Percentiles rank a stretch among this genome's conserved stretches.
Evolutionary conservation across 2,113 vertebrate genomes (phyloP).

Genomic region (Callithrix jacchus): DNA sequence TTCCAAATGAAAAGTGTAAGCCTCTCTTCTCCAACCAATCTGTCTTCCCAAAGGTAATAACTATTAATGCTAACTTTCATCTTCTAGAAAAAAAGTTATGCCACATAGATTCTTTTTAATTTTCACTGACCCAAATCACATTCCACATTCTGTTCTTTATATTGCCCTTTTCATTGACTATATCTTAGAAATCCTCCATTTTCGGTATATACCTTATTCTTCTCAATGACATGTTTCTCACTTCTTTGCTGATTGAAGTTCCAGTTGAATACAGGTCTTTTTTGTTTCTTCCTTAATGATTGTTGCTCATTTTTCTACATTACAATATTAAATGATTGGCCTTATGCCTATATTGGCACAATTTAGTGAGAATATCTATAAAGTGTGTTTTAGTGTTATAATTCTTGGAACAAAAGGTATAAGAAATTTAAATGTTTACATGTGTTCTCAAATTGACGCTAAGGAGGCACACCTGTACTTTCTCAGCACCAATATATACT

Average conservation of each 20-base stretch:
- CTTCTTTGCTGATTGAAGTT: not conserved
- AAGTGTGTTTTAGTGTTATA: not conserved
- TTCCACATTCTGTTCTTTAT: not conserved
- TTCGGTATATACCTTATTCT: not conserved
- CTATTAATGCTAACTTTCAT: not conserved
- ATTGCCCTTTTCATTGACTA: not conserved
- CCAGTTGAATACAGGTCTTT: not conserved
- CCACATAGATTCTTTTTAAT: not conserved
- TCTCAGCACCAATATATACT: not conserved
- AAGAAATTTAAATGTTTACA: not conserved
- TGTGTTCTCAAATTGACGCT: not conserved
- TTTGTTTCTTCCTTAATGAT: not conserved
- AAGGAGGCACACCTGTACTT: not conserved
- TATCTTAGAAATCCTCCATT: not conserved
- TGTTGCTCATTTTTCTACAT: not conserved
- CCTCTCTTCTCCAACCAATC: not conserved
- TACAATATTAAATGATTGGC: not conserved
- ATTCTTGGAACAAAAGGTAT: not conserved
- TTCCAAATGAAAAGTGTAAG: conserved; percentile 19
- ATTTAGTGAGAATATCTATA: not conserved
- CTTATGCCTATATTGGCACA: not conserved
- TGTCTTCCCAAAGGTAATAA: conserved; percentile 25
- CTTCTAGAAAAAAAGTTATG: not conserved
- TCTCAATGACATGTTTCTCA: not conserved
- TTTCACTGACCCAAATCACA: not conserved